Evolutionary conservation across 2,113 vertebrate species (phyloP).

Genomic region (Gopherus evgoodei): DNA sequence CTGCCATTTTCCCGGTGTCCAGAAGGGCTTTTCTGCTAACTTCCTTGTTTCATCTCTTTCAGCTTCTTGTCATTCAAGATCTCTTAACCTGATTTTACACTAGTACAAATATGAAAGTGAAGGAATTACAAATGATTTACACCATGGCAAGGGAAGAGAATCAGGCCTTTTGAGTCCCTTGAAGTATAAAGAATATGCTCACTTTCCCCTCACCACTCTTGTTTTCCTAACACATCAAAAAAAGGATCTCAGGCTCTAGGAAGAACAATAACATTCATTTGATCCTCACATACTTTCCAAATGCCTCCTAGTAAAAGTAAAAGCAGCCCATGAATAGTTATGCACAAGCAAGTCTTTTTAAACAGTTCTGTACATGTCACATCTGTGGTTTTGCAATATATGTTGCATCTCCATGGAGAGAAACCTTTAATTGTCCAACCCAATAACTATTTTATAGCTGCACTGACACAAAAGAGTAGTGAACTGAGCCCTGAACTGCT

Average conservation of each 20-base stretch:
- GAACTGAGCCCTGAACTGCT: slow-evolving; percentile 72
- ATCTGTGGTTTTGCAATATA: slow-evolving; percentile 47
- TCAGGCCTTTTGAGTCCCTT: slow-evolving; percentile 13
- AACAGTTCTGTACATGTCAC: neutral
- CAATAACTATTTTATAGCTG: slow-evolving; percentile 66
- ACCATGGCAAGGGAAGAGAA: slow-evolving; percentile 45
- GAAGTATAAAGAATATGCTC: neutral
- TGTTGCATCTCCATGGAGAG: neutral
- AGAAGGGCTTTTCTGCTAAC: neutral
- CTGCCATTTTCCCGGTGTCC: neutral
- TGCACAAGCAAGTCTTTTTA: slow-evolving; percentile 22
- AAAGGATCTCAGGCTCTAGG: neutral
- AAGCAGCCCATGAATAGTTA: neutral
- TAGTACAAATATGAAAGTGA: slow-evolving; percentile 37
- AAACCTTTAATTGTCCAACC: slow-evolving; percentile 7
- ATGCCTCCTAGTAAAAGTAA: neutral
- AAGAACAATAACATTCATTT: neutral
- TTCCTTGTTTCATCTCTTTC: slow-evolving; percentile 34
- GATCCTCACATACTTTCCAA: neutral
- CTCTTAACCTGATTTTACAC: neutral
- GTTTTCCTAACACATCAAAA: neutral
- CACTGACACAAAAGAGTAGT: slow-evolving; percentile 69
- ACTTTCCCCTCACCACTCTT: neutral
- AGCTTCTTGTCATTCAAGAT: neutral
- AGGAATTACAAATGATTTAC: slow-evolving; percentile 52